Evolutionary conservation across 2,113 vertebrate genomes (phyloP).

Genomic region (Thermophis baileyi): DNA sequence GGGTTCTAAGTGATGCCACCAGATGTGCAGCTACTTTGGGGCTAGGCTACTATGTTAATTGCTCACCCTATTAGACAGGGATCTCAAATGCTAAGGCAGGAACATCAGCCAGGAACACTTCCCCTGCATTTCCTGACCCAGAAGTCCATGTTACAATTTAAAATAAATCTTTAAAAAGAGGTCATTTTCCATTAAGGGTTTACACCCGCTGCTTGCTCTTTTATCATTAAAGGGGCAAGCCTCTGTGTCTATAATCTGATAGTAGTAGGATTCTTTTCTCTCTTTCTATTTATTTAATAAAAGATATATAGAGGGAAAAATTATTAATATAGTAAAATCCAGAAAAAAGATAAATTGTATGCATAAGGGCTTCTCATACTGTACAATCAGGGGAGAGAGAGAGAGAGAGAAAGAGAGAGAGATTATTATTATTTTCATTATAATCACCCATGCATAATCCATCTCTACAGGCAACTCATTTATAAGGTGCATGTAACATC

Average conservation of each 20-base stretch:
- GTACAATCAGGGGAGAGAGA: not conserved
- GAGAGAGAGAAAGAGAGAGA: too few species aligned
- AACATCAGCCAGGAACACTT: slow-evolving; percentile 17
- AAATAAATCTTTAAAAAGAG: not conserved
- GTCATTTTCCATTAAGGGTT: slow-evolving; percentile 39
- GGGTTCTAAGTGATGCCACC: slow-evolving; percentile 22
- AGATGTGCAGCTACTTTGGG: slow-evolving; percentile 32
- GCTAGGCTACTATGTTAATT: slow-evolving; percentile 1
- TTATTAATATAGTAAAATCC: not conserved
- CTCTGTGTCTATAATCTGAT: not conserved
- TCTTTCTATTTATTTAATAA: not conserved
- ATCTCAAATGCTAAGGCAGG: slow-evolving; percentile 4
- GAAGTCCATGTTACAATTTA: not conserved
- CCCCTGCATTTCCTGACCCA: slow-evolving; percentile 24
- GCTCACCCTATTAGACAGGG: not conserved
- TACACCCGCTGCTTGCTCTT: slow-evolving; percentile 28
- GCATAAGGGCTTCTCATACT: not conserved
- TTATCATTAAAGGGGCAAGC: slow-evolving; percentile 24
- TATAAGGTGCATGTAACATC: not conserved
- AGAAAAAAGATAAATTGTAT: not conserved
- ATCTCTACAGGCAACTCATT: not conserved
- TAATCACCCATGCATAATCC: not conserved
- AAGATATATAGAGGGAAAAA: not conserved
- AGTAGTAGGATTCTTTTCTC: not conserved
- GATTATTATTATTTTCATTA: not conserved